Base-by-base conservation (phyloP, 1,140 invertebrate genomes). In the Psix sp. region DNA sequence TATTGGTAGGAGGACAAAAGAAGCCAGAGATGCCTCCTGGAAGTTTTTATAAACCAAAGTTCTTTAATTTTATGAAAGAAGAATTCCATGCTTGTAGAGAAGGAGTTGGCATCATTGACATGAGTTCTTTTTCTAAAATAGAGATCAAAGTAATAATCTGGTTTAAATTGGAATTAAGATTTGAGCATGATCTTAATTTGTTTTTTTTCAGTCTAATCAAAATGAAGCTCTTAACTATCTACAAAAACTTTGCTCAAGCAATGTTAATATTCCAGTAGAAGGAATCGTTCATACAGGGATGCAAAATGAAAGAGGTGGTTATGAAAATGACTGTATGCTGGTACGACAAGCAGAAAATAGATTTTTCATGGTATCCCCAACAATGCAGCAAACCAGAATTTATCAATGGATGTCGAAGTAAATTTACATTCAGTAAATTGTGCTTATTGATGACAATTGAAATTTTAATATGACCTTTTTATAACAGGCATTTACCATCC, bases 121-220 rank as follows among this genome's bases (percentile, higher is more conserved):
- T 95, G 91, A 94, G 93, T 21, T 94, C 93, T 5, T 95, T 95
- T 87, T 92, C 93, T 15, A 96, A 96, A 85, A 91, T 95, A 71
- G 91, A 94, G 87, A 89, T 95, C 33, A 92, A 89, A 85, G 92
- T 93, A 85, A n/a, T n/a, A n/a, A n/a, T n/a, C n/a, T 10, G 26
- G 40, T 67, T 39, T 33, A 57, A 11, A 45, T 48, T 42, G 21
- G n/a, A 17, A 4, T 39, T 16, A 38, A 16, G 3, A 38, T 5
- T 16, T 39, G 16, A 39, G 16, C 18, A 7, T 17, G 16, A 17
- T 17, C 6, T 42, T 29, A 3, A 7, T 36, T 59, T 51, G 38
- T 38, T 7, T 31, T 38, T 9, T 63, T 54, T 31, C 60, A 90
- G 88, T 90, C 90, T 15, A 84, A 86, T 54, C 89, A 89, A 2